A percentile compares a stretch with the other conserved stretches of the same genome.
Conservation (phyloP, 2,113 vertebrate genomes). For the Ifrita kowaldi region DNA sequence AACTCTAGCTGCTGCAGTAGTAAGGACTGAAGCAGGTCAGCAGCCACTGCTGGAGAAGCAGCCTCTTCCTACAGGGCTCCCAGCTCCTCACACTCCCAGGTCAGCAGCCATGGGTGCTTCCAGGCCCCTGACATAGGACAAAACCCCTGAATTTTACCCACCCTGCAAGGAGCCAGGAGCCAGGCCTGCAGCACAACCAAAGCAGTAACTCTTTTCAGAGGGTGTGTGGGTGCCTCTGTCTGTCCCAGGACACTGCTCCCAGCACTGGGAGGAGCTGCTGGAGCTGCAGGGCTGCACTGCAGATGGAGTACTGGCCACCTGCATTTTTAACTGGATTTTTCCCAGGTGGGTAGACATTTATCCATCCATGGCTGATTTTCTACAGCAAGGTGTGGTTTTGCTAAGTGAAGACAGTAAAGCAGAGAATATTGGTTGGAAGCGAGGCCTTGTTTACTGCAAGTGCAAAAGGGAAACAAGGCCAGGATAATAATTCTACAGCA, state of each 20-base stretch:
- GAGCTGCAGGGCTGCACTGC: not conserved
- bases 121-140: rapidly evolving
- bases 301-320: not conserved
- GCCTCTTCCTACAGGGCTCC: not conserved
- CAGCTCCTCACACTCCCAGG: not conserved
- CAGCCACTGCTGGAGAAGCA: not conserved
- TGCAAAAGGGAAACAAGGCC: not conserved
- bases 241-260: not conserved
- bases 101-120: not conserved
- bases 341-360: not conserved
- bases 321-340: not conserved
- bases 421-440: not conserved
- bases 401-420: not conserved
- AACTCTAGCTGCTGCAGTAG: not conserved
- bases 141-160: not conserved
- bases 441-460: not conserved
- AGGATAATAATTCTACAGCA: not conserved
- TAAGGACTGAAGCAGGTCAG: not conserved
- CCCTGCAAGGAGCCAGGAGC: rapidly evolving
- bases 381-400: not conserved
- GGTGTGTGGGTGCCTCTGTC: not conserved
- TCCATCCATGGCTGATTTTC: not conserved
- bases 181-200: not conserved
- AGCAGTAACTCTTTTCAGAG: not conserved
- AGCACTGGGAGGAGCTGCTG: not conserved